These are phyloP conservation scores for Tetramorium simillimum DNA, from an alignment of 1,140 invertebrate genomes.

Conservation along the genomic window DNA sequence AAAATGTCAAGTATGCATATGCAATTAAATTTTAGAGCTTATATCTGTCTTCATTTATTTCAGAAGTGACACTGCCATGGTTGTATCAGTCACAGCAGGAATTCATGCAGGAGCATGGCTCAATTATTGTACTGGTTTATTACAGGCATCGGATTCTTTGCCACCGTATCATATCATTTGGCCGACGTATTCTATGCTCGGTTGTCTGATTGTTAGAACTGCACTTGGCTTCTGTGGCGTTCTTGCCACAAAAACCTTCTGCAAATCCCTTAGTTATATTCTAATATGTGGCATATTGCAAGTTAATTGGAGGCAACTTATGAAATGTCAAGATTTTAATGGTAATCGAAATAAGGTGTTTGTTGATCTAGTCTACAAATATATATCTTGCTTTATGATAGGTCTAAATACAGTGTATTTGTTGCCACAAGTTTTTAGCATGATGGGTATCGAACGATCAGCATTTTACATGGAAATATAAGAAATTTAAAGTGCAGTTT, in stretches of 20 bases:
- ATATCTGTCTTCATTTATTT: conserved; percentile 70
- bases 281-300: conserved; percentile 89
- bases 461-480: conserved; percentile 95
- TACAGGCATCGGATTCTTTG: conserved; percentile 85
- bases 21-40: background rate
- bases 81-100: conserved; percentile 93
- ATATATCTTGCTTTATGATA: conserved; percentile 91
- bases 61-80: conserved; percentile 95
- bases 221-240: conserved; percentile 91
- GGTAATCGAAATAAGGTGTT: conserved; percentile 89
- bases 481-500: conserved; percentile 50
- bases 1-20: background rate
- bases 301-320: conserved; percentile 88
- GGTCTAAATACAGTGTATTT: conserved; percentile 92
- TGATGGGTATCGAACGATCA: conserved; percentile 91
- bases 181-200: conserved; percentile 90
- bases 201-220: conserved; percentile 89
- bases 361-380: conserved; percentile 93
- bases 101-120: conserved; percentile 93
- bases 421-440: conserved; percentile 92
- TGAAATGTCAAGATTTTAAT: conserved; percentile 87
- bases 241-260: conserved; percentile 88
- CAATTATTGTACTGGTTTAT: conserved; percentile 91
- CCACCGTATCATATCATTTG: conserved; percentile 92
- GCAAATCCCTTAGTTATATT: conserved; percentile 90